Evolutionary conservation across 2,888 invertebrate genomes (phyloP), one percentile per base, ranked within the genome.

Genomic region (Alitta virens): DNA sequence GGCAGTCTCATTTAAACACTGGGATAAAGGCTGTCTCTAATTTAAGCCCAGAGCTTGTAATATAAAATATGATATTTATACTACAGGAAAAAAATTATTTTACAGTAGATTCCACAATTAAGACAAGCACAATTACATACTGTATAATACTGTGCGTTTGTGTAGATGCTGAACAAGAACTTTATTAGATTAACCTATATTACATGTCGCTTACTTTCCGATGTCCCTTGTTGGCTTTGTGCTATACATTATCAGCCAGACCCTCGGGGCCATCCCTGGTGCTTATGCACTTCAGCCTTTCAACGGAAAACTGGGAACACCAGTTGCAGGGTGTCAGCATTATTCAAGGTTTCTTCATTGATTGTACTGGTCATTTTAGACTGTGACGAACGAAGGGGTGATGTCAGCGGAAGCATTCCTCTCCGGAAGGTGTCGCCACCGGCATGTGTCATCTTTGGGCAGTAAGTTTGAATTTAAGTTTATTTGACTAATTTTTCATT

Each of bases 231-330:
- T 88, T 40, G 88, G 91, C 69, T 90, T 88, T 0, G 54, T 91
- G 1, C 84, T 92, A 23, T 94, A 94, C 83, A 86, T 94, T 56
- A 78, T 91, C 53, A 89, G 88, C 0, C 94, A 94, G 81, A 89
- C 91, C 77, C 82, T 89, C 2, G 94, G 94, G 43, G 90, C 91
- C 0, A 87, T 92, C 24, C 65, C 69, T 2, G 68, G 88, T 7
- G 71, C 75, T 23, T 70, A 66, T 38, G 54, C 75, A n/a, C 68
- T 78, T 18, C 58, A 62, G 38, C 58, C 52, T 9, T 23, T 2
- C 7, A 18, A 12, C 27, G 25, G 7, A 2, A 9, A 42, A 24
- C 57, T 64, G 9, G 63, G 66, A 7, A 60, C 63, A 2, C 24
- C 62, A 9, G 12, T n/a, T n/a, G 1, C 1, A 16, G n/a, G 49